A percentile compares a stretch with the other conserved stretches of the same genome.
These are phyloP conservation scores for Arenaria interpres DNA, from an alignment of 2,113 vertebrate species.

Conservation along the genomic window DNA sequence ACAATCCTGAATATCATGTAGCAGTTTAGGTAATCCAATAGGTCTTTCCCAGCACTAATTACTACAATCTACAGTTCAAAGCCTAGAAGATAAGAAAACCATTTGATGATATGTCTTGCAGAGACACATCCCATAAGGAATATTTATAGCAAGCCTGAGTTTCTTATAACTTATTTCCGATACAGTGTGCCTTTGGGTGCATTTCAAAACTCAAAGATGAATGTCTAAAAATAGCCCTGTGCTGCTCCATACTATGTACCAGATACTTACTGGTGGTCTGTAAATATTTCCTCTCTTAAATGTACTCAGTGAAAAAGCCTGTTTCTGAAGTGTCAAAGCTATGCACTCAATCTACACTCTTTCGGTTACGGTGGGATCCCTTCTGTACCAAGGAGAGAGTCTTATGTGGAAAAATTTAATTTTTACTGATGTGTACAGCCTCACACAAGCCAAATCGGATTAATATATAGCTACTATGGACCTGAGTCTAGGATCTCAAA, in stretches of 20 bases:
- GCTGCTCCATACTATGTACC: neutral
- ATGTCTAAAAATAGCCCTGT: neutral
- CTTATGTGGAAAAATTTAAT: neutral
- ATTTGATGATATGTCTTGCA: neutral
- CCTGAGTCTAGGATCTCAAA: neutral
- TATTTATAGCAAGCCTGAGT: slow-evolving; percentile 2
- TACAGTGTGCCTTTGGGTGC: neutral
- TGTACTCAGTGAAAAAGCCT: neutral
- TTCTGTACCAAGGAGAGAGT: neutral
- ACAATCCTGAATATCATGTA: neutral
- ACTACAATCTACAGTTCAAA: slow-evolving; percentile 7
- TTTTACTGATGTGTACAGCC: neutral
- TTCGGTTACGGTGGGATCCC: neutral
- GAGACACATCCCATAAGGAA: neutral
- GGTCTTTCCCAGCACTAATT: slow-evolving; percentile 3
- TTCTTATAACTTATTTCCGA: neutral
- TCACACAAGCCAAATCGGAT: neutral
- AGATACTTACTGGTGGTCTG: neutral
- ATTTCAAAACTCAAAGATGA: neutral
- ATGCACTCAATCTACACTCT: neutral
- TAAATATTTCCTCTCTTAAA: neutral
- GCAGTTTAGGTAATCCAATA: neutral
- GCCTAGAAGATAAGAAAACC: neutral
- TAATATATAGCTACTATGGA: fast-evolving
- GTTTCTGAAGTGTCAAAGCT: neutral